Evolutionary conservation across 2,113 vertebrate species (phyloP), one percentile per base, ranked within the genome.

Genomic region (Sitta europaea): DNA sequence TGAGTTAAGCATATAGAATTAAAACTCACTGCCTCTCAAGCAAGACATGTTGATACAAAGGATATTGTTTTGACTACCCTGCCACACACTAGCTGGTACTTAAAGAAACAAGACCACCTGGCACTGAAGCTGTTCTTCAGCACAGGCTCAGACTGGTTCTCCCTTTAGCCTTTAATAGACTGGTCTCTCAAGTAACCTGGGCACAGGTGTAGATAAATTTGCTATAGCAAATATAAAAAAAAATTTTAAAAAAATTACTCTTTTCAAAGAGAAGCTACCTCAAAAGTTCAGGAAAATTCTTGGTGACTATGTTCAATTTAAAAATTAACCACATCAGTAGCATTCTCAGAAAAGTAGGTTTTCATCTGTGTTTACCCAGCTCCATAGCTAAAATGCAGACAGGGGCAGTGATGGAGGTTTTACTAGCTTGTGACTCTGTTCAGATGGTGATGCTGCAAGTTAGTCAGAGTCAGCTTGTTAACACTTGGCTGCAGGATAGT

Each of bases 401-500:
- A 40, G 7, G 33, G 29, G 11, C 22, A 40, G 12, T 16, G 4
- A 2, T 33, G 9, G 12, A 61, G 8, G 14, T 31, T 65, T 80
- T 43, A 33, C 29, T 31, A 7, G 9, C 33, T 9, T 57, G 20
- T 31, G 21, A 48, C 48, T 45, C 63, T 51, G n/a, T 45, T 71
- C 65, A 63, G 8, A 14, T 21, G 5, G 47, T 31, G 15, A 58
- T 48, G 10, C 28, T 51, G 5, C 7, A 38, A 45, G 21, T 36
- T 16, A 62, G 35, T 20, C 35, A 29, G 25, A 66, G 24, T 25
- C 22, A 58, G 21, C 36, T 8, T 22, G 3, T n/a, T n/a, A 51
- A 75, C 0, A 1, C 53, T 48, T 25, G 12, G 9, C 78, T 51
- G 38, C 53, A 78, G 48, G 1, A 0, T 3, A 0, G 6, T 19